A percentile compares a stretch with the other conserved stretches of the same genome.
phyloP scores from a whole-genome alignment of 2,797 vertebrate species.

The Crocidura indochinensis region DNA sequence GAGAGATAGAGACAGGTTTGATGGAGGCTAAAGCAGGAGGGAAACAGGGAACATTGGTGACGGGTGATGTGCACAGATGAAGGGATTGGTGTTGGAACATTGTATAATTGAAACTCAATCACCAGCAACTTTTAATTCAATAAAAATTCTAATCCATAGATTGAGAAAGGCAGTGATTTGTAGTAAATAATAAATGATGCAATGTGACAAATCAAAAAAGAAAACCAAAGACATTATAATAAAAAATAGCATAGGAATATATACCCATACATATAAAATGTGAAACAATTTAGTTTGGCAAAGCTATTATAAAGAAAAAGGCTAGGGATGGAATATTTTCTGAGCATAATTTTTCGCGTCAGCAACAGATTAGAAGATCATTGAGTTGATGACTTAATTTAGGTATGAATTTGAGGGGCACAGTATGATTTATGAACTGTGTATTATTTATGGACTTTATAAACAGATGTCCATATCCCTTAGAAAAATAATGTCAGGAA shows the following conservation, averaged over 20 bases:
- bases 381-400: conserved; percentile 5
- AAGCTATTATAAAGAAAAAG: conserved; percentile 7
- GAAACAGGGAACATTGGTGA: no score
- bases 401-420: neutral
- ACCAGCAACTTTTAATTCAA: no score
- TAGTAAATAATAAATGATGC: neutral
- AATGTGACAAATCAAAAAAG: neutral
- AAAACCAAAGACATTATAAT: neutral
- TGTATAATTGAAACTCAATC: no score
- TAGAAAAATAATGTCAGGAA: neutral
- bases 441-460: neutral
- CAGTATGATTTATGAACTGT: neutral
- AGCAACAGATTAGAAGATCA: neutral
- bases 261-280: neutral
- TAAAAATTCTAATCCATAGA: neutral
- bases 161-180: neutral
- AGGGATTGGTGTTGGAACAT: no score
- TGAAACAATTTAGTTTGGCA: conserved; percentile 62
- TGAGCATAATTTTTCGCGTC: conserved; percentile 35
- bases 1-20: no score
- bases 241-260: neutral
- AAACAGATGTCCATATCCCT: neutral
- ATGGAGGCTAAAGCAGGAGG: no score
- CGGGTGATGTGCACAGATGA: no score
- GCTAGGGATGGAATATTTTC: conserved; percentile 3